Evolutionary conservation across 2,113 vertebrate species (phyloP).

Genomic region (Mus pahari): DNA sequence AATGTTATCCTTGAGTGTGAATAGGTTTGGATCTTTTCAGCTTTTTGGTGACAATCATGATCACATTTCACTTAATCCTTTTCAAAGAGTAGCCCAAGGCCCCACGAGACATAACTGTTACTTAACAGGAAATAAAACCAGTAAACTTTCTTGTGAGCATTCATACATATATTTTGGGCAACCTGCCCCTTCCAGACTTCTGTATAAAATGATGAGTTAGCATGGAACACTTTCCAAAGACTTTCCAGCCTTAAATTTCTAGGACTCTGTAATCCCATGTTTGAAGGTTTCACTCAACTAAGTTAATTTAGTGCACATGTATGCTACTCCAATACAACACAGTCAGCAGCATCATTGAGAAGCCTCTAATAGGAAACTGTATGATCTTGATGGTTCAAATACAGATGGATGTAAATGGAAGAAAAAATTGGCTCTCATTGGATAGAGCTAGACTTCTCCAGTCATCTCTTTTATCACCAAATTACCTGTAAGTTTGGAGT

Average conservation of each 20-base stretch:
- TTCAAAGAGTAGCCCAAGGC: conserved; percentile 19
- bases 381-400: background rate
- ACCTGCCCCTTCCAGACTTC: conserved; percentile 9
- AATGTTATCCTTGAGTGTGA: conserved; percentile 47
- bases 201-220: conserved; percentile 61
- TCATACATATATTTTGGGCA: conserved; percentile 12
- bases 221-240: conserved; percentile 2
- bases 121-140: background rate
- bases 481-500: background rate
- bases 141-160: background rate
- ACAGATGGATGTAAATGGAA: conserved; percentile 44
- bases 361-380: conserved; percentile 42
- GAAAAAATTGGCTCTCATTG: background rate
- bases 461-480: background rate
- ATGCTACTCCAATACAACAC: background rate
- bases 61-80: conserved; percentile 24
- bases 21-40: conserved; percentile 23
- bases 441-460: background rate
- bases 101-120: background rate
- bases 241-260: conserved; percentile 35
- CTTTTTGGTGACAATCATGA: background rate
- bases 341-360: conserved; percentile 54
- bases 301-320: conserved; percentile 56
- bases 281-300: conserved; percentile 50
- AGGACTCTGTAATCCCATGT: conserved; percentile 47